Base-by-base conservation (phyloP, 2,888 invertebrate genomes). In the Volucella inanis region DNA sequence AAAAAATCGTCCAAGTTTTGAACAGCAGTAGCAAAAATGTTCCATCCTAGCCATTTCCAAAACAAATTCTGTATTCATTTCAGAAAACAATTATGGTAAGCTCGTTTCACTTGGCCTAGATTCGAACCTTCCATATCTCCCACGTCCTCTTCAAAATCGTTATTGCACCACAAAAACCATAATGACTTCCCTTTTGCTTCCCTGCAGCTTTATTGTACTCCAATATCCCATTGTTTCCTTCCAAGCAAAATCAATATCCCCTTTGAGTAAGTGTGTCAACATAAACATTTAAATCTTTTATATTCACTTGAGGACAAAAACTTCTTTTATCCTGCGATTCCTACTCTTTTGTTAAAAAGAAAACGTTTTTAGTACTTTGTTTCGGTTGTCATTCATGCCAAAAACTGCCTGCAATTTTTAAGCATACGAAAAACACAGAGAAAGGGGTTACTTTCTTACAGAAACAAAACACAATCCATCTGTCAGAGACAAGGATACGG, bases 391-490 rank as follows among this genome's bases (percentile, higher is more conserved):
- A 72, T 68, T 71, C 62, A 43, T 50, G 62, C 67, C 78, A 72
- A 50, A 82, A 62, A 67, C 52, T 47, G 67, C 70, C 64, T 70
- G 52, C 39, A 39, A 45, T 54, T 22, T 61, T 22, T 43, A 9
- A 22, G 18, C 55, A 6, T 31, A 31, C 31, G 62, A 47, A 47
- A 52, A 12, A 15, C 38, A 59, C 38, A 72, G 55, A 3, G 38
- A 18, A 15, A 31, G 31, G 31, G 31, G 31, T 31, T 6, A 52
- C 4, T 57, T 39, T 57, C 22, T 11, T 11, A 14, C n/a, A 47
- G 45, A 12, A 52, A 80, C 15, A 81, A 62, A 68, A 61, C 70
- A 9, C 77, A 83, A 78, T 71, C 75, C 70, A 84, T 79, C 79
- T 84, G 70, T 75, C 54, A 78, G 22, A 22, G 65, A 65, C 15